These are phyloP conservation scores for Drosophila parabipectinata DNA, from an alignment of 1,140 invertebrate species.

Conservation along the genomic window DNA sequence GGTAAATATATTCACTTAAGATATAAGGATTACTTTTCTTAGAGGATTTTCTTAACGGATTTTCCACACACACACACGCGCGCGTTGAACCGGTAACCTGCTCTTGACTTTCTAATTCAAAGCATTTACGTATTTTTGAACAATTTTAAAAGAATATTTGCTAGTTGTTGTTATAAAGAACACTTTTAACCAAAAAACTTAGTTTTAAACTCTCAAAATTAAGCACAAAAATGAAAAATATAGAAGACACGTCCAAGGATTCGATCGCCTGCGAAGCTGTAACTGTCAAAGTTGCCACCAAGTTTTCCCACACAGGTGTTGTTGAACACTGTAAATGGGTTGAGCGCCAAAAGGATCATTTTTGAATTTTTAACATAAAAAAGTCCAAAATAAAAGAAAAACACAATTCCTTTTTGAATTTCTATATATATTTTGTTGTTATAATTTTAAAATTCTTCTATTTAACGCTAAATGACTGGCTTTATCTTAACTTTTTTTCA, in stretches of 20 bases:
- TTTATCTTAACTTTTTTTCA: constrained; percentile 8
- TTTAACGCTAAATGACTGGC: constrained; percentile 58
- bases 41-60: background rate
- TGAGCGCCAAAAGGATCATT: background rate
- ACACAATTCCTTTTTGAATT: background rate
- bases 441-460: constrained; percentile 65
- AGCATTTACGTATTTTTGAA: background rate
- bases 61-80: background rate
- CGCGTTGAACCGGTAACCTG: background rate
- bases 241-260: background rate
- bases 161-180: too few relatives aligned
- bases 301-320: background rate
- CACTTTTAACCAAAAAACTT: background rate
- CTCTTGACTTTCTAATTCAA: background rate
- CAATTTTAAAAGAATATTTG: too few relatives aligned
- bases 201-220: background rate
- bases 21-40: too few relatives aligned
- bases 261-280: background rate
- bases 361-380: background rate
- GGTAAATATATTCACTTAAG: too few relatives aligned
- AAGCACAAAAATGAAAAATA: background rate
- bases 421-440: constrained; percentile 22
- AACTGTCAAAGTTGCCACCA: background rate
- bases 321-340: background rate
- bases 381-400: background rate